phyloP scores from a whole-genome alignment of 2,797 vertebrate genomes.

The Mormyrops attenuatus region DNA sequence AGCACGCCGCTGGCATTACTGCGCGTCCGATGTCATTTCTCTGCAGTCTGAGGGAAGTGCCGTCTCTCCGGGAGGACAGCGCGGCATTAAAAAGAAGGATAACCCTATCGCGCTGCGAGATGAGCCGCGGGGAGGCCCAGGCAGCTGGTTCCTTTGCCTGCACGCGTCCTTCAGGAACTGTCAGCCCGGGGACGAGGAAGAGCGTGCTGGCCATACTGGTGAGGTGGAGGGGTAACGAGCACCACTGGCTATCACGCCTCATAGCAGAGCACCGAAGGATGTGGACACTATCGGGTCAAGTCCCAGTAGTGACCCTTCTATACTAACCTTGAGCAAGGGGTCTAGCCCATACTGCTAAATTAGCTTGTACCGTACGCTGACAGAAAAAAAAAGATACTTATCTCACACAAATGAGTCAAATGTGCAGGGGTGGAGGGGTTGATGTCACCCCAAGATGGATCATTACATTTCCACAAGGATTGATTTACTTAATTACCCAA shows the following conservation, averaged over 20 bases:
- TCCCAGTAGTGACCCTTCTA: neutral
- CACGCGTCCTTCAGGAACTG: constrained; percentile 20
- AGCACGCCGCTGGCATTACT: constrained; percentile 18
- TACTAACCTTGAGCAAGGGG: neutral
- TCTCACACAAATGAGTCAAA: constrained; percentile 39
- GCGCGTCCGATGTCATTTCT: constrained; percentile 19
- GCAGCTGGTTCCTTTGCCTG: constrained; percentile 15
- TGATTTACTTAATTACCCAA: constrained; percentile 21
- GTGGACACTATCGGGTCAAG: neutral
- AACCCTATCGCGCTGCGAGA: constrained; percentile 21
- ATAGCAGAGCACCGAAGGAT: neutral
- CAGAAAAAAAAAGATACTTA: neutral
- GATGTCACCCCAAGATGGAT: constrained; percentile 10
- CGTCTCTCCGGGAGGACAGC: constrained; percentile 14
- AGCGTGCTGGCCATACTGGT: constrained; percentile 53
- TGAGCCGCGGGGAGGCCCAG: constrained; percentile 20
- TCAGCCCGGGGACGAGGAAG: neutral
- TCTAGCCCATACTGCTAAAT: neutral
- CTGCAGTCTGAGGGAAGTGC: neutral
- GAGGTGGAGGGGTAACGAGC: constrained; percentile 60
- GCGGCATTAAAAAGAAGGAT: constrained; percentile 26
- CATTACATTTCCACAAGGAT: constrained; percentile 26
- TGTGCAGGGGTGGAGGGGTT: neutral
- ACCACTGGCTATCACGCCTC: constrained; percentile 68
- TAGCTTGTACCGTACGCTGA: neutral